Percentiles rank a stretch among this genome's conserved stretches.
phyloP scores from a whole-genome alignment of 1,140 invertebrate species.

The Cardiocondyla obscurior region DNA sequence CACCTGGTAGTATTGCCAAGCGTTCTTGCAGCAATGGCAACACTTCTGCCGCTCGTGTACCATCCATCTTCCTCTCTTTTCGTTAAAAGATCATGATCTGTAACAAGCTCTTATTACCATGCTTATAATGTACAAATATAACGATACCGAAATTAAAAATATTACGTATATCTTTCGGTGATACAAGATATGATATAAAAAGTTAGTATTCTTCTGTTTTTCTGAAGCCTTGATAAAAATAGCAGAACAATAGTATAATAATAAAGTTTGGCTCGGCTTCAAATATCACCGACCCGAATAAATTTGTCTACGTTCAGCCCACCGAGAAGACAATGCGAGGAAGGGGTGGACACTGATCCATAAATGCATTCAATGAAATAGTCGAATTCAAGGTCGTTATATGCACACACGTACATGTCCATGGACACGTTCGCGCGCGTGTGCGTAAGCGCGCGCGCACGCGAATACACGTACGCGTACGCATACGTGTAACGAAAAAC shows the following conservation, averaged over 20 bases:
- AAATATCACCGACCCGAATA: neutral
- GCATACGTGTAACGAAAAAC: no score
- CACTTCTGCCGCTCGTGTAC: slow-evolving; percentile 94
- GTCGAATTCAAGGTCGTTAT: slow-evolving; percentile 17
- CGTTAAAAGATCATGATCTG: slow-evolving; percentile 31
- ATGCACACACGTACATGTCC: neutral
- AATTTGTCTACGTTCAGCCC: neutral
- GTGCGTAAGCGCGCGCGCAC: neutral
- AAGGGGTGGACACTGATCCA: neutral
- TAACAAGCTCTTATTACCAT: neutral
- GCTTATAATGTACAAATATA: neutral
- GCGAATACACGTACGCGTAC: no score
- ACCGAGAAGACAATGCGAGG: neutral
- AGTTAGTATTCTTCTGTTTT: no score
- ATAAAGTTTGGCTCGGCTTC: neutral
- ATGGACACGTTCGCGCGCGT: neutral
- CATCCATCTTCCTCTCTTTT: slow-evolving; percentile 84
- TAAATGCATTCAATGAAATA: neutral
- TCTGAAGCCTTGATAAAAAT: slow-evolving; percentile 17
- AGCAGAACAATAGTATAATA: neutral
- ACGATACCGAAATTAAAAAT: neutral
- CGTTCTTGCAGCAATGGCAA: slow-evolving; percentile 96
- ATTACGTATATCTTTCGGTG: neutral
- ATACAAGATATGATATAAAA: no score
- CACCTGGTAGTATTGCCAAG: slow-evolving; percentile 95